Evolutionary conservation across 2,113 vertebrate genomes (phyloP), one percentile per base, ranked within the genome.

Genomic region (Petromus typicus): DNA sequence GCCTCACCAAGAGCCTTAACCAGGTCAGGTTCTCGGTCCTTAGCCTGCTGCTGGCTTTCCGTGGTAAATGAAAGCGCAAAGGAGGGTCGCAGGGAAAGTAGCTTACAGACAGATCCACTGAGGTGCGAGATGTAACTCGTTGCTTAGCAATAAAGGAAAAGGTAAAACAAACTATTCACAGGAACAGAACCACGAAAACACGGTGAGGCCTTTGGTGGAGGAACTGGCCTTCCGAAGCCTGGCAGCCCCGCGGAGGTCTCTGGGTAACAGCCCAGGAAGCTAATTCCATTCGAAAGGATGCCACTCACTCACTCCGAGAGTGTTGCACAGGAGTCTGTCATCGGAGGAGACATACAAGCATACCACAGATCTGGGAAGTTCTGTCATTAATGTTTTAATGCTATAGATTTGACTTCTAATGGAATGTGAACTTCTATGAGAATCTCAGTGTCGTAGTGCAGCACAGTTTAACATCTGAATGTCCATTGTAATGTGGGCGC

Each of bases 131-230:
- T 57, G 59, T 34, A 75, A 43, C 27, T 64, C n/a, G 34, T 40
- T 59, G 16, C 45, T 7, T 94, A 5, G 25, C 54, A 48, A 48
- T 73, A 64, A 93, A 4, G 34, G 64, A 71, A 2, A 59, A 85
- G 71, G 11, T 7, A 80, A 80, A 67, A 51, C 57, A 92, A 94
- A 37, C 71, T 37, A 16, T 51, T 5, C 17, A 51, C 30, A 43
- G n/a, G n/a, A 54, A 89, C 45, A 76, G 45, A 88, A n/a, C 10
- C 27, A 51, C 73, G 85, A 86, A 95, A 84, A 12, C 23, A 56
- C 30, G 16, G 3, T 37, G 63, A 89, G 37, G 6, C 67, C 48
- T 22, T 80, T 76, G 27, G 18, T 73, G 7, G 37, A 20, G 43
- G n/a, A 27, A 37, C 17, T 80, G 37, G 14, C 27, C 57, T 63